Conservation (phyloP, 2,797 vertebrate genomes). For the Peromyscus melanophrys region DNA sequence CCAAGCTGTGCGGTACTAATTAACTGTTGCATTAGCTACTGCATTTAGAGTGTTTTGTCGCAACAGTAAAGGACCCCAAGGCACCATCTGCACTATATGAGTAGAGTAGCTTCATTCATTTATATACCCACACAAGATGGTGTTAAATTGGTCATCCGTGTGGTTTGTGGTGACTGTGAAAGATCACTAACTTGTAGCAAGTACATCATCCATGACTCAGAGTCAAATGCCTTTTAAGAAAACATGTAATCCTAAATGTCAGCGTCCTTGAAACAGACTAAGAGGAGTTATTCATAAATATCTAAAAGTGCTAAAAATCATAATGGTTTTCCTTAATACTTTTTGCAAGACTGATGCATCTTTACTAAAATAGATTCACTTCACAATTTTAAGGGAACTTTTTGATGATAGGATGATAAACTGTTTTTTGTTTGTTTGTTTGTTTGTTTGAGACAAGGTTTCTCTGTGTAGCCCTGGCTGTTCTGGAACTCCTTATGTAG, state of each 20-base stretch:
- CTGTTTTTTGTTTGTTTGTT: background rate
- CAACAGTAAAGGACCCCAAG: background rate
- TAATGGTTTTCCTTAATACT: constrained; percentile 19
- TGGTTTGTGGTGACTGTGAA: background rate
- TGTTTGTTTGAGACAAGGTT: background rate
- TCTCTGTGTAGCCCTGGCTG: background rate
- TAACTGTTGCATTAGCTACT: background rate
- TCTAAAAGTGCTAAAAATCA: background rate
- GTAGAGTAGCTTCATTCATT: background rate
- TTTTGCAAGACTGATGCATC: constrained; percentile 35
- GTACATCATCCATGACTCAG: constrained; percentile 15
- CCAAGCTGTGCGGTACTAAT: background rate
- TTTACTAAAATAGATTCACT: constrained; percentile 51
- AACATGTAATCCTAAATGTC: background rate
- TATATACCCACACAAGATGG: background rate
- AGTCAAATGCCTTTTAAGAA: constrained; percentile 4
- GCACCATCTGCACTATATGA: background rate
- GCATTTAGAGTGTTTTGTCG: background rate
- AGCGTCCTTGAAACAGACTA: constrained; percentile 14
- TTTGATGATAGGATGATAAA: background rate
- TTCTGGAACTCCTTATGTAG: background rate
- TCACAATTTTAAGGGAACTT: constrained; percentile 25
- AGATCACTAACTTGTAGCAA: background rate
- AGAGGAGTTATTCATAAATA: constrained; percentile 7
- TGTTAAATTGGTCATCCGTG: background rate